Base-by-base conservation (phyloP, 2,797 vertebrate genomes). In the Atherinosoma microstoma region DNA sequence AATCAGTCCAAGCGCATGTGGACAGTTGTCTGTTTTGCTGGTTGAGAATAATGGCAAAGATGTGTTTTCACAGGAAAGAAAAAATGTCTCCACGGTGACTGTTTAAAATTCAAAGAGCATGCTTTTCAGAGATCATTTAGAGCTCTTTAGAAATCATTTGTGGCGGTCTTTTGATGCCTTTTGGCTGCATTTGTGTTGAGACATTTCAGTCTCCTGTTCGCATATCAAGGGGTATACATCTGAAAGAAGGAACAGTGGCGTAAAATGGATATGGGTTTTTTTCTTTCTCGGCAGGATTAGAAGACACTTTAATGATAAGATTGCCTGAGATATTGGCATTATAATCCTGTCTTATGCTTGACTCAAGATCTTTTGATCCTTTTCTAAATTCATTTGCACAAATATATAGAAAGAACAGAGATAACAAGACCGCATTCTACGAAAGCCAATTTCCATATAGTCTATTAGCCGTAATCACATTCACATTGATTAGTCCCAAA, bases 301-400 rank as follows among this genome's bases (percentile, higher is more conserved):
- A 32, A 83, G 80, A 75, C 76, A 80, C 64, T 84, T 80, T 73
- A 80, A 73, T 82, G 87, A 92, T 89, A 84, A 87, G 67, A 85
- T 79, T 87, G 56, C 24, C 34, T 9, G 76, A 83, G 71, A 86
- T 73, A 64, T 62, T 2, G 3, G 30, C 40, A 27, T 67, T 32
- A 0, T 85, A 91, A 91, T 85, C 85, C 85, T 83, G 82, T 90
- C 76, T 81, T 77, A 66, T 82, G 72, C 58, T 70, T 18, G 20
- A 68, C 67, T 82, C 30, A 13, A 61, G 58, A 80, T 84, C 80
- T 27, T 27, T 87, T 91, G 87, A 91, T 91, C 85, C 73, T 8
- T 27, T 49, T 67, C 64, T 70, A 47, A 78, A 80, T 82, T 83
- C 57, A 75, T 84, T 85, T 80, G 78, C 79, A 75, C 76, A 69